Evolutionary conservation across 2,888 invertebrate species (phyloP).

Genomic region (Phyllotreta striolata): DNA sequence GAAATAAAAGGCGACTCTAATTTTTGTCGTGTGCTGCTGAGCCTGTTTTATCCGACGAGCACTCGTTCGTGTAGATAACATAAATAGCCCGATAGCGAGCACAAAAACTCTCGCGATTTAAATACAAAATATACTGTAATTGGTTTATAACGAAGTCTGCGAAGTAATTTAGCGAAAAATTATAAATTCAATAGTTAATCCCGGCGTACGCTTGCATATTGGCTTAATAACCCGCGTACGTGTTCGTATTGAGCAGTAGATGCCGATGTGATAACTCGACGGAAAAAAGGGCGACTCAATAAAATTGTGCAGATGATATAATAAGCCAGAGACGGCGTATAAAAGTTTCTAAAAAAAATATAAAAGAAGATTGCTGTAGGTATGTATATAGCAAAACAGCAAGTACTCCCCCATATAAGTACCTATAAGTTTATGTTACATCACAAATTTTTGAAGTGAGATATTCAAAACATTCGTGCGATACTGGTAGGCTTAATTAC

Average conservation of each 20-base stretch:
- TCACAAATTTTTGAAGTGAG: too few relatives aligned
- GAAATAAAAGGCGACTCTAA: too few relatives aligned
- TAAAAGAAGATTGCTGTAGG: neutral
- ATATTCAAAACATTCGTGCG: too few relatives aligned
- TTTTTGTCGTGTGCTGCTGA: neutral
- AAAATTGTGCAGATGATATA: constrained; percentile 9
- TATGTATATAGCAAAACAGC: too few relatives aligned
- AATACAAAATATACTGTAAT: constrained; percentile 13
- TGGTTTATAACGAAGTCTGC: constrained; percentile 12
- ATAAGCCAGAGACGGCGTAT: constrained; percentile 1
- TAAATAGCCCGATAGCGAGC: neutral
- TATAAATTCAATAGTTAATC: constrained; percentile 10
- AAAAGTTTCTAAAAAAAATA: neutral
- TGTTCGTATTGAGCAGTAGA: constrained; percentile 1
- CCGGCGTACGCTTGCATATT: constrained; percentile 5
- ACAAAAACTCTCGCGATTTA: constrained; percentile 2
- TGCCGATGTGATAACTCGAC: constrained; percentile 8
- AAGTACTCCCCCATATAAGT: too few relatives aligned
- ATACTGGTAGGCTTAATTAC: too few relatives aligned
- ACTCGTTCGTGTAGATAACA: neutral
- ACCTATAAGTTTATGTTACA: too few relatives aligned
- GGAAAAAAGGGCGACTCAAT: neutral
- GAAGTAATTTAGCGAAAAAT: constrained; percentile 9
- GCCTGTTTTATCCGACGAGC: neutral
- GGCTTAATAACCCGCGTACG: constrained; percentile 9